Base-by-base conservation (phyloP, 2,113 vertebrate genomes). In the Variabilichromis moorii region DNA sequence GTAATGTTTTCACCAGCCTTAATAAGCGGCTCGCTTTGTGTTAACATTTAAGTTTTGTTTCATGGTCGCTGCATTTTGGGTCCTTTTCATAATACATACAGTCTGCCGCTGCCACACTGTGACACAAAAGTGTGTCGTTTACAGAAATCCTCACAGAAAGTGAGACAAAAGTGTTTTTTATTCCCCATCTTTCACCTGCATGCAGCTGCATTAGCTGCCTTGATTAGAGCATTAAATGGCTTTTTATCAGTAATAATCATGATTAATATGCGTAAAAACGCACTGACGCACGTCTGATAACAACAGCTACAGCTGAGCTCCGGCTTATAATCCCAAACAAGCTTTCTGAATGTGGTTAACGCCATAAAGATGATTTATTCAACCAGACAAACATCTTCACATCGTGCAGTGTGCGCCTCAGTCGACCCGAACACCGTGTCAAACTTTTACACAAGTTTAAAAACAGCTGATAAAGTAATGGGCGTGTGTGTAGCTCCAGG, bases 251-350 rank as follows among this genome's bases (percentile, higher is more conserved):
- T 37, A 8, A n/a, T 5, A 13, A 66, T 66, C 33, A 13, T 40
- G 63, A 40, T 40, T 40, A 13, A 40, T 68, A 0, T 0, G 2
- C 2, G 1, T 2, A 3, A 12, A 13, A 21, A 6, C 1, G 3
- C 63, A 14, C 63, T 0, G 13, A 68, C 7, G 21, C 21, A 21
- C 1, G 12, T 10, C 66, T 71, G 13, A 26, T 42, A 71, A 42
- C 59, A 63, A 12, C 59, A n/a, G 31, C 59, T 35, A 35, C 59
- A 63, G 31, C 59, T 63, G 59, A 19, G 59, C 59, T 33, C 9
- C 3, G 9, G 16, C 9, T 63, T 61, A 17, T 61, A 61, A 31
- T 61, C 31, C 17, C 59, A 66, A 63, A 66, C 61, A 35, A 66
- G 31, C 3, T 7, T 71, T 24, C 1, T 71, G n/a, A 40, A 68